A percentile compares a stretch with the other conserved stretches of the same genome.
Conservation (phyloP, 2,797 vertebrate species). For the Lagodon rhomboides region DNA sequence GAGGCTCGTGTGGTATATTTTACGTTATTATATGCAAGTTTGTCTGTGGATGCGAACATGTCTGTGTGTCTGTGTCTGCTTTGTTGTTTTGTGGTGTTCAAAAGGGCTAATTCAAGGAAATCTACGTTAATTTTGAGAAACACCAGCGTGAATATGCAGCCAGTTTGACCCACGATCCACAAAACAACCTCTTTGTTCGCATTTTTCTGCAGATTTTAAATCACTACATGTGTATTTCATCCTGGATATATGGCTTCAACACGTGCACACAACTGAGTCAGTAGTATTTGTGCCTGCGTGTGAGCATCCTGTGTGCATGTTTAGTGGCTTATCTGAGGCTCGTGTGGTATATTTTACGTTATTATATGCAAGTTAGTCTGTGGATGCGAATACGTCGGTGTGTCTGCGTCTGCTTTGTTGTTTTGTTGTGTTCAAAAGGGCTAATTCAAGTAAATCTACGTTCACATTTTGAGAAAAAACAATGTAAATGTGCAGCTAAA, state of each 20-base stretch:
- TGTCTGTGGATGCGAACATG: constrained; percentile 15
- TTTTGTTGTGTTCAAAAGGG: too few relatives aligned
- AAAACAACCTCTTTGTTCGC: not conserved
- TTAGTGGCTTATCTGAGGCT: too few relatives aligned
- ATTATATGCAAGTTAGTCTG: too few relatives aligned
- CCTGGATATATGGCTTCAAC: not conserved
- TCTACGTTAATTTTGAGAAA: constrained; percentile 3
- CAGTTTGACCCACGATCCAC: not conserved
- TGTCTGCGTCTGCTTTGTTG: too few relatives aligned
- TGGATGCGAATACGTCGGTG: too few relatives aligned
- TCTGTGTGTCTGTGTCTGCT: not conserved
- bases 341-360: too few relatives aligned
- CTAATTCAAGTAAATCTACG: too few relatives aligned
- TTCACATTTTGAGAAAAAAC: too few relatives aligned
- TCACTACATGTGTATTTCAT: not conserved
- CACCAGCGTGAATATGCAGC: not conserved
- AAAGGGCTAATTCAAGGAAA: not conserved
- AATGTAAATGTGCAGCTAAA: too few relatives aligned
- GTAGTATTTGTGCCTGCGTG: too few relatives aligned
- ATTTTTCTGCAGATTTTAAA: constrained; percentile 12
- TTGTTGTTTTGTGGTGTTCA: constrained; percentile 9
- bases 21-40: not conserved
- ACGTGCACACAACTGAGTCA: not conserved
- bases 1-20: constrained; percentile 19
- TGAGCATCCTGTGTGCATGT: too few relatives aligned